Conservation (phyloP, 1,140 invertebrate species). For the Ylistrum balloti region DNA sequence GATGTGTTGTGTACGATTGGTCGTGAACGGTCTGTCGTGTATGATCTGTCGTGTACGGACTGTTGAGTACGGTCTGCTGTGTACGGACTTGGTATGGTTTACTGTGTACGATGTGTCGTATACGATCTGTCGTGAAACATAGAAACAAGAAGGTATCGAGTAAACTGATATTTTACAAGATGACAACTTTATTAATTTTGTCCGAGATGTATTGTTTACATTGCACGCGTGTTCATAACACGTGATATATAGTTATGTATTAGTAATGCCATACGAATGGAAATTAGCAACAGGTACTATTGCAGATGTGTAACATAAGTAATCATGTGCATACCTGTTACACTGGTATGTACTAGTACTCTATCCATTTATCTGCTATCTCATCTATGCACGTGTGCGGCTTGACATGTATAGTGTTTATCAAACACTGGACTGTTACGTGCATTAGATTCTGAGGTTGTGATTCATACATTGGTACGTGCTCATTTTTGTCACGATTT, state of each 20-base stretch:
- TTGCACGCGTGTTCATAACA: background rate
- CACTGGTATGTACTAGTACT: background rate
- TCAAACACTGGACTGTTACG: background rate
- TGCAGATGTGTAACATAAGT: background rate
- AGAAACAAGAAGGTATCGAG: too few relatives aligned
- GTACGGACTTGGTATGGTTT: too few relatives aligned
- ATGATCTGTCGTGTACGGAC: too few relatives aligned
- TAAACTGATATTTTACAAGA: background rate
- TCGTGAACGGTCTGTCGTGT: too few relatives aligned
- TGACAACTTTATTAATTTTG: background rate
- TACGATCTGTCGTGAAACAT: too few relatives aligned
- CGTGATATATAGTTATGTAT: background rate
- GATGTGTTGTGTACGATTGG: too few relatives aligned
- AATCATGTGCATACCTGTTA: background rate
- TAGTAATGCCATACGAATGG: background rate
- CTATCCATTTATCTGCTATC: background rate
- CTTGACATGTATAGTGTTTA: background rate
- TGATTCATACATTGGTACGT: background rate
- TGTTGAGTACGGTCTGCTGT: too few relatives aligned
- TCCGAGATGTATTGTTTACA: background rate
- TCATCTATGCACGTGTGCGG: background rate
- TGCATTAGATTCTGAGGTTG: background rate
- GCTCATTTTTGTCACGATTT: background rate
- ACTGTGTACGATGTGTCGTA: too few relatives aligned
- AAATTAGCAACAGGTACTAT: background rate